Conservation (phyloP, 2,113 vertebrate genomes). For the Candoia aspera region DNA sequence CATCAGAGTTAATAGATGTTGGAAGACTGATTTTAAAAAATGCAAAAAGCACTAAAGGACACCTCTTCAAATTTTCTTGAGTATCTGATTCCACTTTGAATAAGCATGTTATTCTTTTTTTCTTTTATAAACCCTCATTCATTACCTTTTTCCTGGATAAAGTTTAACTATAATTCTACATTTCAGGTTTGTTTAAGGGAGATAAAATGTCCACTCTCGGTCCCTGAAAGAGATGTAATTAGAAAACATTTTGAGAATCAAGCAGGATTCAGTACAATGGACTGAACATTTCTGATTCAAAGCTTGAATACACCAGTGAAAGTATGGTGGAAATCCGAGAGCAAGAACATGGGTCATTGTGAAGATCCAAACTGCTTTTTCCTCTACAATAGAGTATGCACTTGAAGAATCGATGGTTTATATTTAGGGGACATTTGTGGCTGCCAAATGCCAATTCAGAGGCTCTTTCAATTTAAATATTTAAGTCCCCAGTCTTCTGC, state of each 20-base stretch:
- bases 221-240: background rate
- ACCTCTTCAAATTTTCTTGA: background rate
- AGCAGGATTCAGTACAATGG: background rate
- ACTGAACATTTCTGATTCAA: background rate
- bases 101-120: slow-evolving; percentile 25
- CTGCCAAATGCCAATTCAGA: background rate
- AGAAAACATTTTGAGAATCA: background rate
- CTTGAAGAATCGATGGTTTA: background rate
- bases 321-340: background rate
- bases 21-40: slow-evolving; percentile 20
- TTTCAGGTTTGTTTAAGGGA: slow-evolving; percentile 5
- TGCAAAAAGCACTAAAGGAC: background rate
- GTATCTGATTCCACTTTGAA: slow-evolving; percentile 23
- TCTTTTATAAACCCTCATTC: slow-evolving; percentile 5
- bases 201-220: background rate
- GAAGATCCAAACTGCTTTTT: background rate
- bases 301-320: background rate
- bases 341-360: background rate
- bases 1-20: slow-evolving; percentile 5
- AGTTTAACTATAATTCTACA: slow-evolving; percentile 10
- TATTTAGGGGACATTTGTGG: background rate
- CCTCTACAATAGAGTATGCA: background rate
- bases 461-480: background rate
- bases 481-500: background rate
- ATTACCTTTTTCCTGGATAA: background rate